These are phyloP conservation scores for Cheilosia grossa DNA, from an alignment of 2,888 invertebrate species.

Conservation along the genomic window DNA sequence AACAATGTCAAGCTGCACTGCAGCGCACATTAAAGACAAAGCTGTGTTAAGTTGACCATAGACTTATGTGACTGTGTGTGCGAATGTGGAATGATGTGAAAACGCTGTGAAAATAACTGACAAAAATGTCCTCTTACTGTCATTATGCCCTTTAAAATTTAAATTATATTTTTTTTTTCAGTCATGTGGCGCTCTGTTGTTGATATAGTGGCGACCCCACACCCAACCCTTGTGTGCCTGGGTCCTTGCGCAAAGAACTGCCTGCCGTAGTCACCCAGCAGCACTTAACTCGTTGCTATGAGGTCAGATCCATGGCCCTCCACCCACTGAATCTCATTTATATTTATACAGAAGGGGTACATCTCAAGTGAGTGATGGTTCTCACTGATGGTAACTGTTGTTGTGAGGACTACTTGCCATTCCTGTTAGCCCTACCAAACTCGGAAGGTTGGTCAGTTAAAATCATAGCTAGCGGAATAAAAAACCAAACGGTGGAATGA, in stretches of 20 bases:
- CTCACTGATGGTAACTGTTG: too few relatives aligned
- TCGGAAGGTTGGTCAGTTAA: too few relatives aligned
- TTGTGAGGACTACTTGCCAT: too few relatives aligned
- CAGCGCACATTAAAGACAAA: conserved; percentile 70
- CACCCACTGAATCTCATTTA: conserved; percentile 9
- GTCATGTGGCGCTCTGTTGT: conserved; percentile 43
- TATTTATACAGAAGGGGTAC: neutral
- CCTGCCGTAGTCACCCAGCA: conserved; percentile 58
- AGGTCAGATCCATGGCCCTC: conserved; percentile 34
- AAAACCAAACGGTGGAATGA: too few relatives aligned
- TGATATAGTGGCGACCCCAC: neutral
- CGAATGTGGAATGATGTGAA: neutral
- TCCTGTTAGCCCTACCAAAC: too few relatives aligned
- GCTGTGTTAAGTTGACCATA: conserved; percentile 48
- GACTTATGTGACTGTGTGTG: neutral
- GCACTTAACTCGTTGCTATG: conserved; percentile 51
- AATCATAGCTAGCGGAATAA: too few relatives aligned
- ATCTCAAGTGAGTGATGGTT: too few relatives aligned
- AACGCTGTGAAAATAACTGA: conserved; percentile 48
- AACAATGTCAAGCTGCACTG: conserved; percentile 53
- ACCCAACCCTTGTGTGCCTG: conserved; percentile 45
- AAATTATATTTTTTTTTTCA: conserved; percentile 70
- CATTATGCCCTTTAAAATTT: conserved; percentile 71
- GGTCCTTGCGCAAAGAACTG: conserved; percentile 59
- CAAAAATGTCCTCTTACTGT: conserved; percentile 56